phyloP scores from a whole-genome alignment of 2,113 vertebrate genomes.

The Acrocephalus arundinaceus region DNA sequence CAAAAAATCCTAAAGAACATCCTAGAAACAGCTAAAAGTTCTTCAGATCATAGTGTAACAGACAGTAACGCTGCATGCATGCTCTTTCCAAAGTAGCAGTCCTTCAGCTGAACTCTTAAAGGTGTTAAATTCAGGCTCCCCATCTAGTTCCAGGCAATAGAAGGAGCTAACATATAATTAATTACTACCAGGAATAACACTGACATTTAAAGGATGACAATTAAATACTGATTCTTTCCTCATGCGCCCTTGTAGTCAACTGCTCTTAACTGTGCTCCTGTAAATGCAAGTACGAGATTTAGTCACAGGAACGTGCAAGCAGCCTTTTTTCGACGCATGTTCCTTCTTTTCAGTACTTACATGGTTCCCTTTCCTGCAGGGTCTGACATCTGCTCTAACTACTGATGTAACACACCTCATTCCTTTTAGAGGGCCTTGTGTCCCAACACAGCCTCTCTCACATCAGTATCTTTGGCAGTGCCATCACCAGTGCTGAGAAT shows the following conservation, averaged over 20 bases:
- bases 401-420: not conserved
- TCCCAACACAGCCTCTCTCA: not conserved
- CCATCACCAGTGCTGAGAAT: not conserved
- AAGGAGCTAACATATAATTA: not conserved
- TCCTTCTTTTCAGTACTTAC: not conserved
- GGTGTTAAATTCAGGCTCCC: not conserved
- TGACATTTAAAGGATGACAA: not conserved
- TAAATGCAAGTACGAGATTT: not conserved
- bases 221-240: not conserved
- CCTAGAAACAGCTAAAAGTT: not conserved
- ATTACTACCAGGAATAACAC: not conserved
- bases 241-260: not conserved
- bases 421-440: not conserved
- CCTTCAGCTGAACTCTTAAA: not conserved
- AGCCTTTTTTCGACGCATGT: not conserved
- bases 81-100: not conserved
- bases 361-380: not conserved
- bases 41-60: not conserved
- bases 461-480: not conserved
- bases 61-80: not conserved
- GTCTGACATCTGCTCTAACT: not conserved
- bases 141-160: not conserved
- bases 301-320: accelerated
- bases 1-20: not conserved
- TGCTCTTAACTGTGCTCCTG: not conserved